Evolutionary conservation across 2,888 invertebrate genomes (phyloP), one percentile per base, ranked within the genome.

Genomic region (Hypena proboscidalis): DNA sequence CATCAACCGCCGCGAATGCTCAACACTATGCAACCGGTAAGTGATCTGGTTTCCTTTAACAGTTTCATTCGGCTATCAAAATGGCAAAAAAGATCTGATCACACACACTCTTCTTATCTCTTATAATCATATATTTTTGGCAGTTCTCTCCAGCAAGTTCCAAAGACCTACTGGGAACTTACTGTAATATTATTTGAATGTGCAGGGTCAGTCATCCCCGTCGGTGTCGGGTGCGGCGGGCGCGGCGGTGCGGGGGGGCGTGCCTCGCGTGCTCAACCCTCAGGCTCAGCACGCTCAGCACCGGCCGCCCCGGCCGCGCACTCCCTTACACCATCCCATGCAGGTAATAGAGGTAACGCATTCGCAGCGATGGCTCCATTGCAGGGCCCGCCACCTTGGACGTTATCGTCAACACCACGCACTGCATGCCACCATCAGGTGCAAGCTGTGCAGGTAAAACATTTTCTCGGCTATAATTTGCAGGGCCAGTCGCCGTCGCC

Each of bases 251-350:
- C 38, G 41, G 36, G 38, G 39, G 51, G 46, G 49, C 6, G 54
- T 77, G 0, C 84, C 86, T 30, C 85, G 87, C 25, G 69, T 85
- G 13, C 74, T 87, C 13, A 83, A 80, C 71, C 69, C 85, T 45
- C 84, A 83, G 65, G 79, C 82, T n/a, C 58, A 67, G 31, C 78
- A 77, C 42, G 72, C 70, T 29, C 78, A 76, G 38, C 81, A 77
- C 41, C 79, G 85, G 9, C 74, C 83, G 20, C 78, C 80, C 10
- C 52, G 82, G 7, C 77, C 83, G 3, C 65, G 85, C 32, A 73
- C 85, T 0, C 83, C 85, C 0, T 46, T 79, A 4, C 67, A 63
- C 4, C 80, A 63, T 11, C 50, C 67, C 7, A 50, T 69, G 17
- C 74, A 81, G 77, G 83, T 62, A 17, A 30, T 71, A 43, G 32